Evolutionary conservation across 2,113 vertebrate genomes (phyloP).

Genomic region (Centropus unirufus): DNA sequence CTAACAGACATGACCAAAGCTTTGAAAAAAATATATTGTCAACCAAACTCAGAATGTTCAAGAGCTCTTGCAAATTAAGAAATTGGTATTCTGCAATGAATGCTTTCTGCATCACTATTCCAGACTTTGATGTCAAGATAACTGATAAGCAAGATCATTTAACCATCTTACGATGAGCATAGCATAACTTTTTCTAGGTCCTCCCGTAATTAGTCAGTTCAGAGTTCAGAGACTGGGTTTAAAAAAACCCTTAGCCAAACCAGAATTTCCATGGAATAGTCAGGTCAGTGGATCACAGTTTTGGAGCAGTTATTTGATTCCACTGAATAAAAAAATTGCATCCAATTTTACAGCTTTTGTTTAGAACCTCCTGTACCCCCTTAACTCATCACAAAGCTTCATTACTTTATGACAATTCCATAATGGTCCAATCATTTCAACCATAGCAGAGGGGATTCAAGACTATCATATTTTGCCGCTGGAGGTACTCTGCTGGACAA

Average conservation of each 20-base stretch:
- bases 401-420: background rate
- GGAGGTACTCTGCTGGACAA: background rate
- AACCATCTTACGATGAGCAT: background rate
- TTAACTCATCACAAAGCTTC: background rate
- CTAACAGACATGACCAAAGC: background rate
- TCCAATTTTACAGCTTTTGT: background rate
- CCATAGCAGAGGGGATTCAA: background rate
- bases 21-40: background rate
- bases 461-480: background rate
- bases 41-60: background rate
- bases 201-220: background rate
- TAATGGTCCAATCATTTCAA: background rate
- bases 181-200: background rate
- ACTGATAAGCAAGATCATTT: background rate
- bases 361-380: background rate
- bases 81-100: rapidly evolving
- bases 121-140: background rate
- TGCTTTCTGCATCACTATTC: background rate
- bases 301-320: background rate
- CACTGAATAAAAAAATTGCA: background rate
- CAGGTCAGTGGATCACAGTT: background rate
- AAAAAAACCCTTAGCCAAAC: background rate
- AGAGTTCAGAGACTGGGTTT: background rate
- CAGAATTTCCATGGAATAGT: background rate
- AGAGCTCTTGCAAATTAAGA: background rate